Percentiles rank a stretch among this genome's conserved stretches.
Evolutionary conservation across 2,113 vertebrate species (phyloP).

Genomic region (Pteronura brasiliensis): DNA sequence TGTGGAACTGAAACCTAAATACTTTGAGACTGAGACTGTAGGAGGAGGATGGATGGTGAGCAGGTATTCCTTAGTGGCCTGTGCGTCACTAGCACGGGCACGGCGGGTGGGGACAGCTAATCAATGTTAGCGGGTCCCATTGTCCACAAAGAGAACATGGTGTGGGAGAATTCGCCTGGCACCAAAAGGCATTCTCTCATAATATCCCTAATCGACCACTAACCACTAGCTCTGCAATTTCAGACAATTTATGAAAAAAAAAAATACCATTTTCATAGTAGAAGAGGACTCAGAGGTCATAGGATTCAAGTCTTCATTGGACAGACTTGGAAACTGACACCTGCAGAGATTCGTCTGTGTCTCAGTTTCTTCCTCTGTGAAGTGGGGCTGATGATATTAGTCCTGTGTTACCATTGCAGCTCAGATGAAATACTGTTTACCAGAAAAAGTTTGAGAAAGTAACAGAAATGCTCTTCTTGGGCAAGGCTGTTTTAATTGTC

Average conservation of each 20-base stretch:
- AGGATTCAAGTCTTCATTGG: background rate
- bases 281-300: background rate
- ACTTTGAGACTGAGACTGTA: too few species aligned
- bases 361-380: background rate
- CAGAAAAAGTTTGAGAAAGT: background rate
- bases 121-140: background rate
- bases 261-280: background rate
- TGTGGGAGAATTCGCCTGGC: background rate
- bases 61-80: background rate
- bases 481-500: background rate
- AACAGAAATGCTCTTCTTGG: background rate
- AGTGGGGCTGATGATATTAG: background rate
- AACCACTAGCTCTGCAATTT: background rate
- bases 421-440: background rate
- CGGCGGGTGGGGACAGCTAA: background rate
- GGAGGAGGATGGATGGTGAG: too few species aligned
- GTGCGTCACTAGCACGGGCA: background rate
- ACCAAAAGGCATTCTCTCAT: background rate
- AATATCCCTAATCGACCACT: background rate
- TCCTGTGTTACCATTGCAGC: background rate
- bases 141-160: fast-evolving
- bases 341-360: too few species aligned
- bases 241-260: background rate
- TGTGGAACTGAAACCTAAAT: background rate
- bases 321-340: background rate